phyloP scores from a whole-genome alignment of 2,113 vertebrate genomes.

The Taxidea taxus region DNA sequence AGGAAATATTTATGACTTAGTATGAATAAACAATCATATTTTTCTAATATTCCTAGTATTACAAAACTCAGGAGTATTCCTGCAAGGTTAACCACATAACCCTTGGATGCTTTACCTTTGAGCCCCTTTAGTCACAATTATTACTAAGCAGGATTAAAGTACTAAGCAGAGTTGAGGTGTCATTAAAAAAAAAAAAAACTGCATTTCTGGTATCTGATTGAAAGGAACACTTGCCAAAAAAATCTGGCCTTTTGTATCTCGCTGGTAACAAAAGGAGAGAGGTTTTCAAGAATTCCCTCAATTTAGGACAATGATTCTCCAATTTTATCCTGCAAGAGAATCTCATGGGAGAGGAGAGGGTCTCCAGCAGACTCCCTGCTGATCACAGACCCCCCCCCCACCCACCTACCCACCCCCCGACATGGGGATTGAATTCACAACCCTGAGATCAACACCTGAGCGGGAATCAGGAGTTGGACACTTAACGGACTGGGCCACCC shows the following conservation, averaged over 20 bases:
- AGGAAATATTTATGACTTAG: not conserved
- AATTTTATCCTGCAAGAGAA: not conserved
- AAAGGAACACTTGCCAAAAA: not conserved
- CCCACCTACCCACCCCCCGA: not conserved
- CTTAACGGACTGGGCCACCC: not conserved
- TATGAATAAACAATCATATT: not conserved
- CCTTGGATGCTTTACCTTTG: not conserved
- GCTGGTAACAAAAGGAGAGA: not conserved
- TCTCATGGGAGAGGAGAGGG: not conserved
- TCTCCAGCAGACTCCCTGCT: not conserved
- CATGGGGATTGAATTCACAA: not conserved
- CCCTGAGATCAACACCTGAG: not conserved
- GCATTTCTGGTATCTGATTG: not conserved
- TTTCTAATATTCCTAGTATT: not conserved
- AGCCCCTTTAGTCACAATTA: not conserved
- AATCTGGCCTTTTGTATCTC: not conserved
- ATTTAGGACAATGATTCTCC: not conserved
- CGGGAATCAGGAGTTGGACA: not conserved
- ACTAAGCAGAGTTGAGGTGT: not conserved
- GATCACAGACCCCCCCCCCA: not conserved
- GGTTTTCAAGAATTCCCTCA: not conserved
- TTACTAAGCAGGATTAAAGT: conserved; percentile 14
- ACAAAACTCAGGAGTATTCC: not conserved
- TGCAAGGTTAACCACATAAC: not conserved
- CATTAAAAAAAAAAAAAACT: not conserved